Evolutionary conservation across 2,888 invertebrate species (phyloP).

Genomic region (Latrodectus hesperus): DNA sequence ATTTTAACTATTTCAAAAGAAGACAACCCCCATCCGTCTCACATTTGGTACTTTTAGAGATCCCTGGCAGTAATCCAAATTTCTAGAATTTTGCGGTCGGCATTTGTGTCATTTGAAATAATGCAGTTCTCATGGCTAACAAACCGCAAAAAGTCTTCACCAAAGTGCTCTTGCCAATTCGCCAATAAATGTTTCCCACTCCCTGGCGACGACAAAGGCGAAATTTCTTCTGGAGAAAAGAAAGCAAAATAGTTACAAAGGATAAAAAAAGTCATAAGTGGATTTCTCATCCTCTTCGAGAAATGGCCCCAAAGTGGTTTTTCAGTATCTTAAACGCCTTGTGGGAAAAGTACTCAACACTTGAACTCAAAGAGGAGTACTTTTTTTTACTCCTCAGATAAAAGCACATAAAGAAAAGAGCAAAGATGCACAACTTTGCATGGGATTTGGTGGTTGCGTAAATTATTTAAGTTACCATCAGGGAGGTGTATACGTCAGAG

Average conservation of each 20-base stretch:
- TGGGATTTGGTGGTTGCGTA: neutral
- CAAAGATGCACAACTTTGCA: neutral
- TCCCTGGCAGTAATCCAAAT: slow-evolving; percentile 11
- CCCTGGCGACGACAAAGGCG: neutral
- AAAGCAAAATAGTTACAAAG: neutral
- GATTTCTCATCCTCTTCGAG: slow-evolving; percentile 25
- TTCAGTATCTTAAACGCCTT: slow-evolving; percentile 53
- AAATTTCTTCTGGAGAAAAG: neutral
- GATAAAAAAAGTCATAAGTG: slow-evolving; percentile 28
- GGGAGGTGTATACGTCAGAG: too few species aligned
- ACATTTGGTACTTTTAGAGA: too few species aligned
- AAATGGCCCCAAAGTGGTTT: slow-evolving; percentile 22
- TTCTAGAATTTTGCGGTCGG: neutral
- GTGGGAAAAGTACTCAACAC: slow-evolving; percentile 54
- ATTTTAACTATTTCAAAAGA: too few species aligned
- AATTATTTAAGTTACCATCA: too few species aligned
- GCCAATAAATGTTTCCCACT: neutral
- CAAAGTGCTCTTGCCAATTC: neutral
- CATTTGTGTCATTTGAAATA: slow-evolving; percentile 22
- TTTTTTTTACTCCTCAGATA: neutral
- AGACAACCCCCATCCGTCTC: too few species aligned
- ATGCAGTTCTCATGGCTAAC: slow-evolving; percentile 34
- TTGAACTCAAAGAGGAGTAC: slow-evolving; percentile 33
- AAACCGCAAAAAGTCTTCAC: slow-evolving; percentile 24
- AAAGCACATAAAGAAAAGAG: neutral